These are phyloP conservation scores for Elephantulus edwardii DNA, from an alignment of 2,113 vertebrate species.

Conservation along the genomic window DNA sequence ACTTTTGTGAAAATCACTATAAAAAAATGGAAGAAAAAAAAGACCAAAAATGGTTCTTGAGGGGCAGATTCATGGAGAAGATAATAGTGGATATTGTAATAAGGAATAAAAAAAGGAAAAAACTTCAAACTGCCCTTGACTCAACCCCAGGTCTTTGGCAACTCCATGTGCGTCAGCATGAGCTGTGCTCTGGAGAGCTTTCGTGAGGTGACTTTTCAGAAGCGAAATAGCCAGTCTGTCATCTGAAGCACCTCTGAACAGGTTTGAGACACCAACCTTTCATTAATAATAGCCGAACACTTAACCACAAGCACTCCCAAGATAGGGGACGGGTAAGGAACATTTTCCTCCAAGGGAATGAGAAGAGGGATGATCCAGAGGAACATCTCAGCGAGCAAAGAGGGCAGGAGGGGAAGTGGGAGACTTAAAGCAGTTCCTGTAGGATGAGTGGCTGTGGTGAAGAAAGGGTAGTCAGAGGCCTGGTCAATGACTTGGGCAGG, in stretches of 20 bases:
- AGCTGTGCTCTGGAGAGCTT: neutral
- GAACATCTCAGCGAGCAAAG: neutral
- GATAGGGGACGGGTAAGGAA: rapidly evolving
- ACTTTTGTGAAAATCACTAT: too few relatives aligned
- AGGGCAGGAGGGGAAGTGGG: neutral
- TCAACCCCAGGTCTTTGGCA: too few relatives aligned
- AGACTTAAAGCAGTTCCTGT: neutral
- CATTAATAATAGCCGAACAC: neutral
- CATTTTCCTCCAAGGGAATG: neutral
- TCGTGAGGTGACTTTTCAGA: neutral
- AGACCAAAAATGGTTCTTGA: too few relatives aligned
- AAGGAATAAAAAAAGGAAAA: too few relatives aligned
- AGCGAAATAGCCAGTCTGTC: neutral
- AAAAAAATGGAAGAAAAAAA: too few relatives aligned
- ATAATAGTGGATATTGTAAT: neutral
- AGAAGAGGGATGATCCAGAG: neutral
- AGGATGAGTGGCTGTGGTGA: neutral
- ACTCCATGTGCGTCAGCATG: too few relatives aligned
- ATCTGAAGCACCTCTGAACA: neutral
- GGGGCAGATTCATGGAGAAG: neutral
- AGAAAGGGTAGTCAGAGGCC: neutral
- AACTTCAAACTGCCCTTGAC: too few relatives aligned
- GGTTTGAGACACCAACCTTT: too few relatives aligned
- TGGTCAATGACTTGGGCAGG: rapidly evolving
- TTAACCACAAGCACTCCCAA: neutral